Evolutionary conservation across 2,797 vertebrate genomes (phyloP), one percentile per base, ranked within the genome.

Genomic region (Pseudochirops corinnae): DNA sequence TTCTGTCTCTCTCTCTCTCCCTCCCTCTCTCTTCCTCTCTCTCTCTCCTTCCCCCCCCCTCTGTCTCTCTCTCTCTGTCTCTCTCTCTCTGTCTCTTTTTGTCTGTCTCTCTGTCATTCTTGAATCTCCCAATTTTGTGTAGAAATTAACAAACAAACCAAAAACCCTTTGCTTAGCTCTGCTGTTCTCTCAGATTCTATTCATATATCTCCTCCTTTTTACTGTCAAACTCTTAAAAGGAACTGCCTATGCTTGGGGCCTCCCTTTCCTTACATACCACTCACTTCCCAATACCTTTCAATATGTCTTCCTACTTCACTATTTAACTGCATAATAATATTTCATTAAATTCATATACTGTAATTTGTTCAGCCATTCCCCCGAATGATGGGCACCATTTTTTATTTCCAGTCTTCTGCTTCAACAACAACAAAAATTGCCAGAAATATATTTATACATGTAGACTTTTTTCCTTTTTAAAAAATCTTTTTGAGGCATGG

Each of bases 41-140:
- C 0, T 60, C 10, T n/a, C 1, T 16, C 5, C 21, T 1, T 16
- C 0, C 18, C 14, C n/a, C 31, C 16, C 4, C n/a, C n/a, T 18
- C 1, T n/a, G 1, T 74, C 16, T 33, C 3, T 39, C 5, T 39
- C 6, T 39, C 0, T 18, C 5, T 24, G 16, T 39, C 0, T 39
- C 12, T n/a, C 1, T 62, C 31, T n/a, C 4, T n/a, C 31, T 33
- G 0, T 18, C 33, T 18, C 16, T 74, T 0, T 33, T 4, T 67
- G 0, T 33, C 31, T n/a, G 4, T 39, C 6, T n/a, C 4, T 18
- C 67, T n/a, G 13, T 16, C 74, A 46, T 46, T 82, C 39, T 82
- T 24, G 18, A 21, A 5, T 24, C 7, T 74, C n/a, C n/a, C 18
- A 3, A 24, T 24, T 12, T 3, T 82, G n/a, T 82, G 24, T 82